A percentile compares a stretch with the other conserved stretches of the same genome.
These are phyloP conservation scores for Limenitis camilla DNA, from an alignment of 2,888 invertebrate species.

Conservation along the genomic window DNA sequence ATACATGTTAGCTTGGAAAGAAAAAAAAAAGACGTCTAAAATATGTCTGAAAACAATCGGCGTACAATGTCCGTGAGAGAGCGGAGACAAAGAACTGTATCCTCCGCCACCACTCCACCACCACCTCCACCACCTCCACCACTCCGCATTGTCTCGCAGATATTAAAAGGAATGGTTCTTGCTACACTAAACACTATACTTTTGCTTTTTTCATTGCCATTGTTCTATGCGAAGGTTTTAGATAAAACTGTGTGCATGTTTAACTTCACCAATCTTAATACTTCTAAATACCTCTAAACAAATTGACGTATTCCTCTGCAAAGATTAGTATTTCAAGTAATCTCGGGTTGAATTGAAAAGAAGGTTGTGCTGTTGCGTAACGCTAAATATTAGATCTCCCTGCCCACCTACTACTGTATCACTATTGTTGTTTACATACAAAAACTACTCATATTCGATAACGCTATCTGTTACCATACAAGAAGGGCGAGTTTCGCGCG, in stretches of 20 bases:
- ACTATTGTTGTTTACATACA: too few relatives aligned
- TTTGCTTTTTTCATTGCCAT: background rate
- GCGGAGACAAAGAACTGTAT: conserved; percentile 1
- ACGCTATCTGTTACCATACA: background rate
- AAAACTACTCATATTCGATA: background rate
- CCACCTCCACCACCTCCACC: background rate
- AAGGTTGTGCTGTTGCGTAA: too few relatives aligned
- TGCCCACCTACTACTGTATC: too few relatives aligned
- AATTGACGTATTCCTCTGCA: too few relatives aligned
- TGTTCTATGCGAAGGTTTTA: background rate
- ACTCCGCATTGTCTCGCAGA: conserved; percentile 3
- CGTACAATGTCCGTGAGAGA: conserved; percentile 7
- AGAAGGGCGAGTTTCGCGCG: background rate
- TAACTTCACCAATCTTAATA: too few relatives aligned
- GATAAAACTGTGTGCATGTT: too few relatives aligned
- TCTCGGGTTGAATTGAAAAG: too few relatives aligned
- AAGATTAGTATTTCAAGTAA: too few relatives aligned
- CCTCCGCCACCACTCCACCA: background rate
- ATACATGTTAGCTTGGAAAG: too few relatives aligned
- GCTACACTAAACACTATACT: background rate
- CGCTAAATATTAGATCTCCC: too few relatives aligned
- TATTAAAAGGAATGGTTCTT: conserved; percentile 9
- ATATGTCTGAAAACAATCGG: conserved; percentile 2
- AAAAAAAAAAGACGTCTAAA: background rate
- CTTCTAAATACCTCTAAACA: too few relatives aligned